phyloP scores from a whole-genome alignment of 2,888 invertebrate genomes.

The Plutella xylostella region DNA sequence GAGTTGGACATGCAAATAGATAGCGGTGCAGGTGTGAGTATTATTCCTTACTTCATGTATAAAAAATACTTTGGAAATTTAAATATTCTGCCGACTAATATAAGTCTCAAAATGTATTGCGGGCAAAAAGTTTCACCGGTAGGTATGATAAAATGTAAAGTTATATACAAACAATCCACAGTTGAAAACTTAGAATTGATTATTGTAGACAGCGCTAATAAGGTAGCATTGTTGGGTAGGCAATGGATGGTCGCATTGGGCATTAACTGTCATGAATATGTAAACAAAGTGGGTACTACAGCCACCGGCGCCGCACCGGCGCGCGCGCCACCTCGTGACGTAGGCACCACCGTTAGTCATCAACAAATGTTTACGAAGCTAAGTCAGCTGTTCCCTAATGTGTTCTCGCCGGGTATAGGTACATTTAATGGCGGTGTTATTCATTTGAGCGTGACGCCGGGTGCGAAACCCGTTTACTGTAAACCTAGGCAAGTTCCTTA shows the following conservation, averaged over 20 bases:
- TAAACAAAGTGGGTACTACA: not conserved
- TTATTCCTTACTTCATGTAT: constrained; percentile 4
- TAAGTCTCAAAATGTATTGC: not conserved
- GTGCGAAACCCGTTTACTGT: constrained; percentile 11
- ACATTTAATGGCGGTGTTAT: constrained; percentile 6
- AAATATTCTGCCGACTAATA: not conserved
- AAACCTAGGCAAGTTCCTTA: constrained; percentile 9
- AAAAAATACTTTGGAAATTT: too few relatives aligned
- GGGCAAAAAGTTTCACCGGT: not conserved
- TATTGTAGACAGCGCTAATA: not conserved
- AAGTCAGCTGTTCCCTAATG: not conserved
- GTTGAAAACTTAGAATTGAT: not conserved
- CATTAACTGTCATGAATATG: too few relatives aligned
- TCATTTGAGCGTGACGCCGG: constrained; percentile 5
- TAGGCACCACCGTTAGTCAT: not conserved
- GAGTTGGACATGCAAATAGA: constrained; percentile 8
- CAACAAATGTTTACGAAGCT: not conserved
- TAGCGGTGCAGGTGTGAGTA: constrained; percentile 9
- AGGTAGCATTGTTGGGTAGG: not conserved
- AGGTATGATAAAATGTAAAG: not conserved
- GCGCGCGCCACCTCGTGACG: not conserved
- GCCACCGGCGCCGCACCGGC: not conserved
- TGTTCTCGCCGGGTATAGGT: constrained; percentile 13
- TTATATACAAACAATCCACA: not conserved
- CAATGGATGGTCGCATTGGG: not conserved